Conservation (phyloP, 2,888 invertebrate genomes). For the Plemyria rubiginata region DNA sequence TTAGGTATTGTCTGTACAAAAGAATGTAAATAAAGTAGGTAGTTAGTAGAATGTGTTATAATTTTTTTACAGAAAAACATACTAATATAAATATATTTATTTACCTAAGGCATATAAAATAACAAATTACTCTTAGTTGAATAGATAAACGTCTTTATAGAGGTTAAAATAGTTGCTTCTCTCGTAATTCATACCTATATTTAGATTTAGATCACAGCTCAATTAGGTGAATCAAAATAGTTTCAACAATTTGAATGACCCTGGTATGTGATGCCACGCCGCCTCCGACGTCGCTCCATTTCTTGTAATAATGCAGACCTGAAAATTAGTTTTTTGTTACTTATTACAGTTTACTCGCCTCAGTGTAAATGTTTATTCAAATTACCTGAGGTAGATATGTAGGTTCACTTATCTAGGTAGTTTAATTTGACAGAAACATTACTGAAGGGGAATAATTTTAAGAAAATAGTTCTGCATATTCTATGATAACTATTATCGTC, state of each 20-base stretch:
- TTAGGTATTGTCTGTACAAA: constrained; percentile 9
- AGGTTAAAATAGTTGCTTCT: constrained; percentile 33
- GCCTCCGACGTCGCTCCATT: constrained; percentile 88
- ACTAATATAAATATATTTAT: constrained; percentile 44
- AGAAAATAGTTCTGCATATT: too few species aligned
- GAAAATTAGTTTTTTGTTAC: constrained; percentile 27
- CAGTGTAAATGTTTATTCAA: too few species aligned
- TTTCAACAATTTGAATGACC: constrained; percentile 72
- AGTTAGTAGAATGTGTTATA: background rate
- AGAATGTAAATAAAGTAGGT: constrained; percentile 21
- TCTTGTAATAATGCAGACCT: constrained; percentile 91
- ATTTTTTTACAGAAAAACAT: constrained; percentile 10
- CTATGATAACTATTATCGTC: too few species aligned
- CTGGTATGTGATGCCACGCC: constrained; percentile 67
- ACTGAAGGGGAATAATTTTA: too few species aligned
- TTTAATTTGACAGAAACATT: too few species aligned
- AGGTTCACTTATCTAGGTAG: too few species aligned
- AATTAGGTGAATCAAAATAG: constrained; percentile 61
- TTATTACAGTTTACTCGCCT: too few species aligned
- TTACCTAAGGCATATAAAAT: constrained; percentile 38
- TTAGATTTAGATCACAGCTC: constrained; percentile 71
- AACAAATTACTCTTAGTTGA: constrained; percentile 33
- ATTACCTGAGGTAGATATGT: too few species aligned
- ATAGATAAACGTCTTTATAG: constrained; percentile 28
- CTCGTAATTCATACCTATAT: constrained; percentile 40